Evolutionary conservation across 2,797 vertebrate genomes (phyloP).

Genomic region (Antrozous pallidus): DNA sequence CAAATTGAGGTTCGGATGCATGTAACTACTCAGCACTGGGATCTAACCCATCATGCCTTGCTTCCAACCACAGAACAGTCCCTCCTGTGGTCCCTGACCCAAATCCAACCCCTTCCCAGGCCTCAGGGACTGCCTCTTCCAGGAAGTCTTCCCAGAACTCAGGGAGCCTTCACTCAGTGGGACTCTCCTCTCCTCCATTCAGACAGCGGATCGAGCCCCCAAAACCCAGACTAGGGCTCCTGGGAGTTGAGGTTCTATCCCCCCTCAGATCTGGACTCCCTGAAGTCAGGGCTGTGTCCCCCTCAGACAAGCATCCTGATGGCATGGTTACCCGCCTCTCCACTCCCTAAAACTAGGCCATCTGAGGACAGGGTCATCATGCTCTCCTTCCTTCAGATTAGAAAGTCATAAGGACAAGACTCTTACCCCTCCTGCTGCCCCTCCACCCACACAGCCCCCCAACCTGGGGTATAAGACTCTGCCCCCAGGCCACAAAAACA

Average conservation of each 20-base stretch:
- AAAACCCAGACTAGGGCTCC: not conserved
- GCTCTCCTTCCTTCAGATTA: not conserved
- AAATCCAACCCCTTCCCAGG: not conserved
- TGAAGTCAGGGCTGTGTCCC: not conserved
- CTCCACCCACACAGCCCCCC: not conserved
- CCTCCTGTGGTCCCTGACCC: not conserved
- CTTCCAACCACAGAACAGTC: not conserved
- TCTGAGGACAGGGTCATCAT: not conserved
- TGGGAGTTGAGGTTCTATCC: not conserved
- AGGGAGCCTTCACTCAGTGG: not conserved
- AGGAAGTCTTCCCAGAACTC: conserved; percentile 5
- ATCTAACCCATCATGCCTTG: not conserved
- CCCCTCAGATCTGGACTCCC: not conserved
- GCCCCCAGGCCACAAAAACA: not conserved
- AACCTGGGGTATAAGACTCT: not conserved
- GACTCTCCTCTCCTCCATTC: not conserved
- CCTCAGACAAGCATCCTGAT: not conserved
- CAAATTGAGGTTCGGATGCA: not conserved
- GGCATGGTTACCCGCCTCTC: not conserved
- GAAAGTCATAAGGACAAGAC: not conserved
- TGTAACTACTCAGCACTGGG: not conserved
- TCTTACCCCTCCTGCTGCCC: not conserved
- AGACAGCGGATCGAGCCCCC: not conserved
- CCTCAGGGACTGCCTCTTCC: not conserved
- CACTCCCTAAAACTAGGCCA: not conserved